A percentile compares a stretch with the other conserved stretches of the same genome.
These are phyloP conservation scores for Alouatta palliata DNA, from an alignment of 2,113 vertebrate species.

Conservation along the genomic window DNA sequence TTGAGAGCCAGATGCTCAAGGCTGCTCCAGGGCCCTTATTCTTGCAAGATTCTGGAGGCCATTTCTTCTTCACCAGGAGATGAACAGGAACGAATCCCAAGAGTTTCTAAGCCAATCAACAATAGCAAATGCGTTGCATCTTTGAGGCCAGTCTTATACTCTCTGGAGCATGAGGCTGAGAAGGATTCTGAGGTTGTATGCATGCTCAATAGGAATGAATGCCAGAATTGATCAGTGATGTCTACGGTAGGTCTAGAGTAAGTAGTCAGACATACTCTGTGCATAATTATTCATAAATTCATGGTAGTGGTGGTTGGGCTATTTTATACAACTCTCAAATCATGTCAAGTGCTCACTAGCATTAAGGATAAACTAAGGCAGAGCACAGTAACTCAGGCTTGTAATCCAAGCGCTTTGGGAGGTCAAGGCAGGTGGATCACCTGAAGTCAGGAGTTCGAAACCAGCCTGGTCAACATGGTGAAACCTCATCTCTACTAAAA, in stretches of 20 bases:
- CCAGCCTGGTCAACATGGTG: too few species aligned
- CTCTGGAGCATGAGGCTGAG: neutral
- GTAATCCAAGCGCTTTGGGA: too few species aligned
- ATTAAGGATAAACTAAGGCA: neutral
- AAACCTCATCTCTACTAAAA: too few species aligned
- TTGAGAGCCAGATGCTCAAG: neutral
- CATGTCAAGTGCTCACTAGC: neutral
- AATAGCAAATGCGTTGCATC: neutral
- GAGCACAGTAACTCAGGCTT: too few species aligned
- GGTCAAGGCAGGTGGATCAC: too few species aligned
- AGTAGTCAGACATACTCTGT: neutral
- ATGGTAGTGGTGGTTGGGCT: neutral
- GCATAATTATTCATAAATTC: neutral
- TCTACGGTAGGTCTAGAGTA: neutral
- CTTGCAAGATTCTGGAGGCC: neutral
- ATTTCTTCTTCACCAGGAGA: slow-evolving; percentile 31
- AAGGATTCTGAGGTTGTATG: neutral
- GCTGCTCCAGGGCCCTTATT: neutral
- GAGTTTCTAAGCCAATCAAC: neutral
- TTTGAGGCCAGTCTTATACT: neutral
- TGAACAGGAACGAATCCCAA: neutral
- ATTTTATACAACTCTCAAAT: neutral
- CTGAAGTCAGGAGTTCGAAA: too few species aligned
- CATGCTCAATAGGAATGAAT: neutral
- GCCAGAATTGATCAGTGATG: neutral